These are phyloP conservation scores for Drosophila pseudotakahashii DNA, from an alignment of 2,888 invertebrate genomes.

Conservation along the genomic window DNA sequence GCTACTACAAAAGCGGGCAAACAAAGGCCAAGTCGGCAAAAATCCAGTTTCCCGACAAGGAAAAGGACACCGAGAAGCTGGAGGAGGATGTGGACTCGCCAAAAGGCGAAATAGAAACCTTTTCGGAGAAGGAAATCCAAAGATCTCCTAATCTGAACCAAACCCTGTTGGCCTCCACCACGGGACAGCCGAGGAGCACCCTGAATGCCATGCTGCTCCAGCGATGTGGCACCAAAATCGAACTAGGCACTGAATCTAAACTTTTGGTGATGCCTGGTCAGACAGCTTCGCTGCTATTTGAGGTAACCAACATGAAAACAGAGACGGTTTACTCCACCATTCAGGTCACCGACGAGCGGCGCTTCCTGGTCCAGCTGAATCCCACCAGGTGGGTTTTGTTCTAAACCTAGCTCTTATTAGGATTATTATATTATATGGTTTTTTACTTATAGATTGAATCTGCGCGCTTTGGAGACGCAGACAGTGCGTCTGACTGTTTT, in stretches of 20 bases:
- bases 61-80: conserved; percentile 44
- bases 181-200: conserved; percentile 50
- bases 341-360: conserved; percentile 86
- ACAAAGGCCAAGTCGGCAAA: conserved; percentile 51
- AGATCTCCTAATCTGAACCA: conserved; percentile 55
- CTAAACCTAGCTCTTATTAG: too few species aligned
- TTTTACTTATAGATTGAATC: conserved; percentile 62
- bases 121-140: conserved; percentile 73
- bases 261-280: conserved; percentile 83
- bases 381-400: conserved; percentile 85
- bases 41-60: conserved; percentile 73
- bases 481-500: conserved; percentile 86
- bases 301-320: conserved; percentile 89
- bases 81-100: conserved; percentile 61
- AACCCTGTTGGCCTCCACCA: conserved; percentile 50
- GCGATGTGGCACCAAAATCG: conserved; percentile 83
- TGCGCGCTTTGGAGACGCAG: conserved; percentile 84
- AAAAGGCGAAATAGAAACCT: conserved; percentile 81
- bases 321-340: conserved; percentile 86
- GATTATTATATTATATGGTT: neutral
- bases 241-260: conserved; percentile 85
- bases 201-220: conserved; percentile 67
- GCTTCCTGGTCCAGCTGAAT: conserved; percentile 86
- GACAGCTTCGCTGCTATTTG: conserved; percentile 86
- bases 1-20: conserved; percentile 68